These are phyloP conservation scores for Sweltsa coloradensis DNA, from an alignment of 1,140 invertebrate species.

Conservation along the genomic window DNA sequence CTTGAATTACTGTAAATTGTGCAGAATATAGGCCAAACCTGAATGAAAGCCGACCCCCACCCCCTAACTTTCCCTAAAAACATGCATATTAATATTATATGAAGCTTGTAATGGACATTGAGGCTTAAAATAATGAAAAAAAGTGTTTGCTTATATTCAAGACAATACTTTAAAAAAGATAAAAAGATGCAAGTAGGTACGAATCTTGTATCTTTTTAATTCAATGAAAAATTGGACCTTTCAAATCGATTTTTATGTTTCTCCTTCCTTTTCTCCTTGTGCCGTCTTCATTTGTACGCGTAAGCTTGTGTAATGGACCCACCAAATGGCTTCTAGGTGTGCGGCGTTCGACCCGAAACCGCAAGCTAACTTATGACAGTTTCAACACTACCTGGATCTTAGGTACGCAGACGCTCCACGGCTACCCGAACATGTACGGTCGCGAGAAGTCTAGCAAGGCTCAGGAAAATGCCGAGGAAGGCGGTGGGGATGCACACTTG, in stretches of 20 bases:
- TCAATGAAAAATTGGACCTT: neutral
- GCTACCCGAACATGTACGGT: conserved; percentile 38
- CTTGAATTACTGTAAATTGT: no score
- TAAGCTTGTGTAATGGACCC: conserved; percentile 9
- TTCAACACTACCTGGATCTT: conserved; percentile 41
- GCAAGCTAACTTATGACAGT: conserved; percentile 39
- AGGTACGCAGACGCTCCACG: conserved; percentile 34
- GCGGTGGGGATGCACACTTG: no score
- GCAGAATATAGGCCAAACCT: no score
- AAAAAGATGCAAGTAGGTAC: conserved; percentile 12
- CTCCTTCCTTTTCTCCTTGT: neutral
- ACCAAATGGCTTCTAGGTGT: conserved; percentile 31
- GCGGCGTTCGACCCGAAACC: conserved; percentile 42
- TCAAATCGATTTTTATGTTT: neutral
- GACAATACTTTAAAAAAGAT: conserved; percentile 3
- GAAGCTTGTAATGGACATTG: neutral
- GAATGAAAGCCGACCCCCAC: neutral
- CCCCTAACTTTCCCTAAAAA: neutral
- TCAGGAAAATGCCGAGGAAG: no score
- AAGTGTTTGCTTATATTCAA: neutral
- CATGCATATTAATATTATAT: neutral
- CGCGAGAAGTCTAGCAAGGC: no score
- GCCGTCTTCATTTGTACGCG: neutral
- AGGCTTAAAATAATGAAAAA: neutral
- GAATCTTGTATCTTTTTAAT: conserved; percentile 1